Base-by-base conservation (phyloP, 2,113 vertebrate species). In the Lophochroa leadbeateri region DNA sequence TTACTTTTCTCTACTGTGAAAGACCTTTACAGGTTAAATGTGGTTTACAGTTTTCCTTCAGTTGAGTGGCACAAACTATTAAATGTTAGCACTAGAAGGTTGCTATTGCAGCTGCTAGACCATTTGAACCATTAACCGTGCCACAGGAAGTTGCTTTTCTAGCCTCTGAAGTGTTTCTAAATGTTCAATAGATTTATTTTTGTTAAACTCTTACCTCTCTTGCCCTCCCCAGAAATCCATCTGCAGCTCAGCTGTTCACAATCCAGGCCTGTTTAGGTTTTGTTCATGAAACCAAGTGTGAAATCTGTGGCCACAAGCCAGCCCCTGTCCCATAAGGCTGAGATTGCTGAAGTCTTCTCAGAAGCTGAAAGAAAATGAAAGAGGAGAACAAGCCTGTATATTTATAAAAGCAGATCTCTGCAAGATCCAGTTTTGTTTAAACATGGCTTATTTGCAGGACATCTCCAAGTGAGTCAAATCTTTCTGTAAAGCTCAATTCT, bases 91-190 rank as follows among this genome's bases (percentile, higher is more conserved):
- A 81, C 88, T 37, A 31, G 85, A 91, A 78, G 55, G 67, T 95
- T 97, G 93, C 84, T 90, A 76, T 97, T 97, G 96, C 97, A 98
- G 95, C 97, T 98, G 97, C 86, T 95, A 96, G 96, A 95, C 29
- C 8, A 1, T 86, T 97, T 71, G 47, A 65, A 96, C 86, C 43
- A 21, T 81, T 75, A 88, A 90, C 81, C 1, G 1, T 57, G 58
- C 17, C 68, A 31, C 81, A 95, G 96, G 90, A 97, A 96, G 88
- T 80, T 92, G 90, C 83, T 68, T 94, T 97, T 89, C 43, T 65
- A 86, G 82, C 65, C 78, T 82, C 69, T 28, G 28, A 88, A 96
- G 82, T 76, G 61, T 52, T 92, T 96, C 90, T 84, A 57, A 92
- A 94, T 88, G 53, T 92, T 83, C 9, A 1, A 49, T 50, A 61